Percentiles rank a stretch among this genome's conserved stretches.
These are phyloP conservation scores for Dasyornis broadbenti DNA, from an alignment of 2,113 vertebrate genomes.

Conservation along the genomic window DNA sequence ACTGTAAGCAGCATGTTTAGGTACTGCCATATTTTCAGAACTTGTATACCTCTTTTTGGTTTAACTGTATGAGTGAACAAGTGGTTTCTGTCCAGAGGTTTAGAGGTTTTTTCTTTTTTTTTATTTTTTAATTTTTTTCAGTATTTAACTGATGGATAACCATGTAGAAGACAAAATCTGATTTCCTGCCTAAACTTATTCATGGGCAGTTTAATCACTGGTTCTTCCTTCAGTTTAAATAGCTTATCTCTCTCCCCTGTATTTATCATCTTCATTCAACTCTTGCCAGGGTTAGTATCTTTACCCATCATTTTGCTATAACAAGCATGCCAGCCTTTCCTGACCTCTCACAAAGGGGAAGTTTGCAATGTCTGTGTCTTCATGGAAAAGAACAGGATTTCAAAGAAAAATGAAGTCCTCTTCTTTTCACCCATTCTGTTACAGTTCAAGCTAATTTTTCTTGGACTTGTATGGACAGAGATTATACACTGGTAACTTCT, in stretches of 20 bases:
- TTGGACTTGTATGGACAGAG: background rate
- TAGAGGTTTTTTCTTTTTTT: background rate
- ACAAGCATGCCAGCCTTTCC: background rate
- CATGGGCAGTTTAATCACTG: background rate
- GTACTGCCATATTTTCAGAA: background rate
- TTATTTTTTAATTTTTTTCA: too few relatives aligned
- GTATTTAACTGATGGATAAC: slow-evolving; percentile 55
- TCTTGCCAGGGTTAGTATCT: background rate
- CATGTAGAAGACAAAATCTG: slow-evolving; percentile 36
- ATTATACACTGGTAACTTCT: background rate
- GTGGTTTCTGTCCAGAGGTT: background rate
- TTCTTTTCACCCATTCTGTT: background rate
- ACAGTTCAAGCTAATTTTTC: background rate
- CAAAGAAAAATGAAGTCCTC: background rate
- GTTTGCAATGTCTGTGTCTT: background rate
- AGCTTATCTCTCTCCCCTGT: background rate
- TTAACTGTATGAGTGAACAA: background rate
- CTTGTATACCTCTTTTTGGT: background rate
- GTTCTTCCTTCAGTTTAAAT: background rate
- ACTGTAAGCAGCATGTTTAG: background rate
- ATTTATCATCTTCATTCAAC: background rate
- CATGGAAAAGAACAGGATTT: background rate
- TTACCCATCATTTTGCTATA: background rate
- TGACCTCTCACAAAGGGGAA: background rate
- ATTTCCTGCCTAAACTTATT: background rate